Conservation (phyloP, 2,113 vertebrate genomes). For the Haemorhous mexicanus region DNA sequence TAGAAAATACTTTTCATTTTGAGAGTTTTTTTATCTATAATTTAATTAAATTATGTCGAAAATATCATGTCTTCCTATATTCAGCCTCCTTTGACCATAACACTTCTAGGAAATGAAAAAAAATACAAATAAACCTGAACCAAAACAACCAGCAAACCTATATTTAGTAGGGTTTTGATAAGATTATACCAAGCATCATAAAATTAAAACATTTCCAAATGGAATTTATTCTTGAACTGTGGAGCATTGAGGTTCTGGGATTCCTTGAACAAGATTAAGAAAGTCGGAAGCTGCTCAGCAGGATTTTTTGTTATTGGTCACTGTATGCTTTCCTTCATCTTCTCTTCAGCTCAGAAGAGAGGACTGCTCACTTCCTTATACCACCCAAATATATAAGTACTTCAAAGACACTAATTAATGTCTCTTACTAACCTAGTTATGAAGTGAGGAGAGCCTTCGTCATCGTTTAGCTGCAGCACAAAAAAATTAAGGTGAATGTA, state of each 20-base stretch:
- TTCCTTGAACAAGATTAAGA: neutral
- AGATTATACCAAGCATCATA: neutral
- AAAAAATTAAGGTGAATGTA: neutral
- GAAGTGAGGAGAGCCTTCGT: neutral
- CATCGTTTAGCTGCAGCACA: neutral
- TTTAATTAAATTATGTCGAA: neutral
- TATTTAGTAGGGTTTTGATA: neutral
- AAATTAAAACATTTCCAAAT: neutral
- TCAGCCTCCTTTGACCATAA: neutral
- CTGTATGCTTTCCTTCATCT: neutral
- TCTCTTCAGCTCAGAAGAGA: neutral
- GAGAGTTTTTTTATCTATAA: accelerated
- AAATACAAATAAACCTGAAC: neutral
- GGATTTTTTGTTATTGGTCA: neutral
- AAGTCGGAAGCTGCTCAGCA: neutral
- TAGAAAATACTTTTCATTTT: neutral
- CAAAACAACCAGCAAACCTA: neutral
- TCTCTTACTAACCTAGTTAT: neutral
- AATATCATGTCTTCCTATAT: neutral
- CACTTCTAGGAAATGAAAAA: neutral
- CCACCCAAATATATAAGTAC: neutral
- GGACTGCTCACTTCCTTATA: neutral
- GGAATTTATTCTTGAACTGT: neutral
- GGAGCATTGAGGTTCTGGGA: neutral
- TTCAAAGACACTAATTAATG: neutral